Conservation (phyloP, 2,797 vertebrate genomes). For the Danionella dracula region DNA sequence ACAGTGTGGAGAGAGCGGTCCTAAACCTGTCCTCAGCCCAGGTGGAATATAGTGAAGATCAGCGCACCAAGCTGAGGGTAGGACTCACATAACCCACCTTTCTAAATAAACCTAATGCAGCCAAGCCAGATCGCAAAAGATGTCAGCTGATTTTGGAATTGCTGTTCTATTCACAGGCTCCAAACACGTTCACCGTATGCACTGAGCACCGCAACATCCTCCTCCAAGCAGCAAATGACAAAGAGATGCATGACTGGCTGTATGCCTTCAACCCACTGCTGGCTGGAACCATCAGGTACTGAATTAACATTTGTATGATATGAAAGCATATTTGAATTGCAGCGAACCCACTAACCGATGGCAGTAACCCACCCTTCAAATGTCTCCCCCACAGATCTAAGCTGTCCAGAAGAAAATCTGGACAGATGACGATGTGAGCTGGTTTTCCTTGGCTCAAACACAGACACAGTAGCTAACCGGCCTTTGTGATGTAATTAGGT, state of each 20-base stretch:
- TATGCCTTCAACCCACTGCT: conserved; percentile 97
- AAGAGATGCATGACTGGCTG: conserved; percentile 99
- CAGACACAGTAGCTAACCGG: conserved; percentile 3
- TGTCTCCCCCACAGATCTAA: conserved; percentile 77
- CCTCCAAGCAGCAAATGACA: conserved; percentile 92
- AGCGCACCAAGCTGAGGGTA: conserved; percentile 96
- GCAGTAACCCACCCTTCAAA: too few species aligned
- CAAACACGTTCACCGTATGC: conserved; percentile 94
- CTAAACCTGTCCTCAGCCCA: conserved; percentile 97
- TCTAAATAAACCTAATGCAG: too few species aligned
- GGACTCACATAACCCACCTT: neutral
- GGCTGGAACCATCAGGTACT: conserved; percentile 95
- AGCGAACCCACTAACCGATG: too few species aligned
- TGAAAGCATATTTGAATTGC: neutral
- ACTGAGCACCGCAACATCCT: conserved; percentile 95
- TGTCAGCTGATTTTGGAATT: conserved; percentile 3
- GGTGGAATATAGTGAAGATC: conserved; percentile 98
- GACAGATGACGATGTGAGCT: conserved; percentile 87
- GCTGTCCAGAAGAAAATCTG: conserved; percentile 91
- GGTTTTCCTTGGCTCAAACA: conserved; percentile 20
- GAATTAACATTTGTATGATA: neutral
- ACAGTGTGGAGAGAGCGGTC: conserved; percentile 87
- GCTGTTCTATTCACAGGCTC: conserved; percentile 71
- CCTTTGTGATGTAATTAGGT: conserved; percentile 42
- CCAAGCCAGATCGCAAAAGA: neutral